phyloP scores from a whole-genome alignment of 2,888 invertebrate species.

The Lymantria dispar region DNA sequence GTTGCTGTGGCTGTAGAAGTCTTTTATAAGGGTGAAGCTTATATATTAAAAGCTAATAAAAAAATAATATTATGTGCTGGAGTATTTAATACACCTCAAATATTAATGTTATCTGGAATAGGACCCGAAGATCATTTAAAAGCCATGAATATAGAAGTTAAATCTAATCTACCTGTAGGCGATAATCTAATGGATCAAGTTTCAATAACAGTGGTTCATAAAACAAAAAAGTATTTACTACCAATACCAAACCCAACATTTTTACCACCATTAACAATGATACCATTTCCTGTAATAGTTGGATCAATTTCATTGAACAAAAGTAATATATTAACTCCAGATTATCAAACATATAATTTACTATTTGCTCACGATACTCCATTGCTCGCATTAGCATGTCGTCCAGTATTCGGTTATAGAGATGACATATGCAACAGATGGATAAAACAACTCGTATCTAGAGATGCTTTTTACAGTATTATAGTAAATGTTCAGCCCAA shows the following conservation, averaged over 20 bases:
- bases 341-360: constrained; percentile 15
- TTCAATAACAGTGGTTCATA: constrained; percentile 2
- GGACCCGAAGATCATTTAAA: constrained; percentile 20
- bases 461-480: neutral
- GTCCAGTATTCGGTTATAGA: constrained; percentile 9
- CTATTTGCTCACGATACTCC: constrained; percentile 26
- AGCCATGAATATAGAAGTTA: constrained; percentile 11
- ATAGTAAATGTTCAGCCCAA: constrained; percentile 33
- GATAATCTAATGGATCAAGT: constrained; percentile 11
- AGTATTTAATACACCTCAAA: constrained; percentile 17
- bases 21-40: neutral
- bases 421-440: constrained; percentile 47
- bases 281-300: constrained; percentile 19
- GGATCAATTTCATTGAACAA: constrained; percentile 24
- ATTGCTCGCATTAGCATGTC: constrained; percentile 15
- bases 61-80: constrained; percentile 25
- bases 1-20: constrained; percentile 18
- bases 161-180: constrained; percentile 21
- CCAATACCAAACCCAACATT: constrained; percentile 1
- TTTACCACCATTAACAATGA: constrained; percentile 2
- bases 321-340: constrained; percentile 4
- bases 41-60: constrained; percentile 16
- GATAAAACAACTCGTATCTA: neutral
- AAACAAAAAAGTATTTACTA: constrained; percentile 4
- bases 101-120: constrained; percentile 22